A percentile compares a stretch with the other conserved stretches of the same genome.
Conservation (phyloP, 2,797 vertebrate species). For the Streptopelia turtur region DNA sequence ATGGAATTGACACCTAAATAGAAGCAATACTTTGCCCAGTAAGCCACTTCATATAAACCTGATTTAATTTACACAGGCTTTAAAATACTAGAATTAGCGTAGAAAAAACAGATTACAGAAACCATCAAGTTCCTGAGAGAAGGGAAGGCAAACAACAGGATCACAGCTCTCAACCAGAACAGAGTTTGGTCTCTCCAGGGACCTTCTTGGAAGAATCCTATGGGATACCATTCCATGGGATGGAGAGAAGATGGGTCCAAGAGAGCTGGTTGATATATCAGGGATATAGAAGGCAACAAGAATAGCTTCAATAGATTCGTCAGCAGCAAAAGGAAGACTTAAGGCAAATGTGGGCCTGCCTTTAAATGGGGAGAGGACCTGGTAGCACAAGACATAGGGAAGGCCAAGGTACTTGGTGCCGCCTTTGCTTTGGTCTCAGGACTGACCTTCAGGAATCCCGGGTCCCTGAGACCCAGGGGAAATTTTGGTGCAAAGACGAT, state of each 20-base stretch:
- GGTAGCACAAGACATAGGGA: background rate
- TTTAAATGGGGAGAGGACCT: background rate
- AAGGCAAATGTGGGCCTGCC: background rate
- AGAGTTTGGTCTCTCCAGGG: background rate
- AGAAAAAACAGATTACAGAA: background rate
- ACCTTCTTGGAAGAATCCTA: background rate
- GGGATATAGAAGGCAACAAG: background rate
- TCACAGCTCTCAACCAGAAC: background rate
- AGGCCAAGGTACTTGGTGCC: background rate
- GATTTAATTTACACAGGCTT: background rate
- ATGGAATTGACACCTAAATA: background rate
- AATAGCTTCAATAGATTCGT: background rate
- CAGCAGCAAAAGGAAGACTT: background rate
- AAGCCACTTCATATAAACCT: background rate
- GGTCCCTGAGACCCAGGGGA: background rate
- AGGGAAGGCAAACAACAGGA: background rate
- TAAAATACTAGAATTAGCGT: background rate
- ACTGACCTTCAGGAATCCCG: background rate
- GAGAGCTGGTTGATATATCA: background rate
- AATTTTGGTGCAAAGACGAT: background rate
- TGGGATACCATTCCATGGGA: background rate
- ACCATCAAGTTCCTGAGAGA: background rate
- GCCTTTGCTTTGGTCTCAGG: background rate
- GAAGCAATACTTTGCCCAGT: background rate
- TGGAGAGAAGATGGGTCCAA: background rate